Percentiles rank a stretch among this genome's conserved stretches.
phyloP scores from a whole-genome alignment of 2,113 vertebrate genomes.

The Myiopsitta monachus region DNA sequence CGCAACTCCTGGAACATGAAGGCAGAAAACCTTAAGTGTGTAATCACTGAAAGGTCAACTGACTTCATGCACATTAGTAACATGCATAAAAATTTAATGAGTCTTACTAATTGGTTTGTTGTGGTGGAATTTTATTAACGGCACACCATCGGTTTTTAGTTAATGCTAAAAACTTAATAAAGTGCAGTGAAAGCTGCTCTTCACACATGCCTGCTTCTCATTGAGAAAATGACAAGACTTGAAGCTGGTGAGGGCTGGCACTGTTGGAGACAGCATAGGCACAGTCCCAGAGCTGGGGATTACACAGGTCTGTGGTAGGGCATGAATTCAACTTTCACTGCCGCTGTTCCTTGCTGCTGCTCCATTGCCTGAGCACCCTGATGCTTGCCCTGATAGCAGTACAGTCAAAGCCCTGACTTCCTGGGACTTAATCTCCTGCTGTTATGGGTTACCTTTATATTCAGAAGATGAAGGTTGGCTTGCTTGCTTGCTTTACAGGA shows the following conservation, averaged over 20 bases:
- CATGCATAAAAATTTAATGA: conserved; percentile 57
- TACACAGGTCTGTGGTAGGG: not conserved
- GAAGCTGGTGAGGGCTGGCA: rapidly evolving
- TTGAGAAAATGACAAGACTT: not conserved
- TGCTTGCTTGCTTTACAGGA: not conserved
- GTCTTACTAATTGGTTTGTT: conserved; percentile 64
- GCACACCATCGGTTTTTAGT: conserved; percentile 29
- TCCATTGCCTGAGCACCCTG: rapidly evolving
- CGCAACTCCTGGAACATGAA: not conserved
- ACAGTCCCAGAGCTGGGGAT: not conserved
- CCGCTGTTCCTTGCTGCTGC: not conserved
- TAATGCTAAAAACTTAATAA: conserved; percentile 19
- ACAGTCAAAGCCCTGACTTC: not conserved
- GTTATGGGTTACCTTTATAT: not conserved
- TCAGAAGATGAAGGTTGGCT: not conserved
- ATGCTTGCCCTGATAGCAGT: not conserved
- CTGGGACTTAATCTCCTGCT: not conserved
- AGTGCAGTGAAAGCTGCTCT: not conserved
- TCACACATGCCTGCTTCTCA: not conserved
- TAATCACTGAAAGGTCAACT: conserved; percentile 40
- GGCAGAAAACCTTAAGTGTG: not conserved
- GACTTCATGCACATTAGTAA: not conserved
- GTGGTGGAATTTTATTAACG: conserved; percentile 47
- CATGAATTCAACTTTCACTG: rapidly evolving
- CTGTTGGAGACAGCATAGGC: not conserved